Evolutionary conservation across 2,888 invertebrate genomes (phyloP).

Genomic region (Drosophila vallismaia): DNA sequence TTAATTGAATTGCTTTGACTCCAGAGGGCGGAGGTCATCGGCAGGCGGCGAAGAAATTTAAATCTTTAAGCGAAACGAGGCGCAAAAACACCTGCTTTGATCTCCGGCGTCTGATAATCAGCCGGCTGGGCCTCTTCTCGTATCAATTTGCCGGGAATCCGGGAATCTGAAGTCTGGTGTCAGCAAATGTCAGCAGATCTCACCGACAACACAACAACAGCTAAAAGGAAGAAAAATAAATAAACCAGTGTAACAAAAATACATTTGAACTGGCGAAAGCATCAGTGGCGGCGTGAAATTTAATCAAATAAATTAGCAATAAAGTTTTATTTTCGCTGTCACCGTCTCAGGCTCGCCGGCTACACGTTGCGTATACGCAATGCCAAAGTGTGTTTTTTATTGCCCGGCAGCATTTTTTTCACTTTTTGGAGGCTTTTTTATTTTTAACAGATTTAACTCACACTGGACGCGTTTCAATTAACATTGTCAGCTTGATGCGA

Average conservation of each 20-base stretch:
- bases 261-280: slow-evolving; percentile 21
- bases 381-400: slow-evolving; percentile 59
- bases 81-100: slow-evolving; percentile 53
- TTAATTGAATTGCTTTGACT: slow-evolving; percentile 70
- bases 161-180: slow-evolving; percentile 41
- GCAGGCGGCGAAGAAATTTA: slow-evolving; percentile 19
- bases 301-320: slow-evolving; percentile 79
- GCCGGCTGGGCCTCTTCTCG: slow-evolving; percentile 50
- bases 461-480: slow-evolving; percentile 65
- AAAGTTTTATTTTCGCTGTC: slow-evolving; percentile 74
- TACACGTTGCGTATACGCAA: slow-evolving; percentile 61
- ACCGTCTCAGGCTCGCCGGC: slow-evolving; percentile 31
- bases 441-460: slow-evolving; percentile 36
- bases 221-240: neutral
- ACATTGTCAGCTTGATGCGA: slow-evolving; percentile 62
- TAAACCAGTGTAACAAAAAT: slow-evolving; percentile 21
- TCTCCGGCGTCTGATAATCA: slow-evolving; percentile 39
- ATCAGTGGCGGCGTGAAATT: slow-evolving; percentile 59
- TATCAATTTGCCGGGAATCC: slow-evolving; percentile 68
- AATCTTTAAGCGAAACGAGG: slow-evolving; percentile 35
- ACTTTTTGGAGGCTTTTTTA: slow-evolving; percentile 12
- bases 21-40: slow-evolving; percentile 40
- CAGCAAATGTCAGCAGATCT: slow-evolving; percentile 53
- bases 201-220: slow-evolving; percentile 1
- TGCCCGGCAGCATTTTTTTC: slow-evolving; percentile 55